Base-by-base conservation (phyloP, 1,140 invertebrate genomes). In the Drosophila ercepeae region DNA sequence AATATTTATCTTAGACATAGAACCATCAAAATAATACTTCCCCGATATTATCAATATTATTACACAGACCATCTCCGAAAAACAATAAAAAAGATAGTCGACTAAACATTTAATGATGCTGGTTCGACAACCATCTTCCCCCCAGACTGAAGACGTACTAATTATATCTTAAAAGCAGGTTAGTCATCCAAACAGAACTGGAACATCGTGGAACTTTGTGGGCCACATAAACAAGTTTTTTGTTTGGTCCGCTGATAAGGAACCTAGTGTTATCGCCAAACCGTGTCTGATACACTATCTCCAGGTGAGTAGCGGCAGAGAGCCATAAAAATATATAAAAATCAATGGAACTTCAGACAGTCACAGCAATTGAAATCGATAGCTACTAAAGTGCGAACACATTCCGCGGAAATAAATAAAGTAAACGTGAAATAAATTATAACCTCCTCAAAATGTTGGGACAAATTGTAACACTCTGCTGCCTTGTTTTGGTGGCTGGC, bases 321-420 rank as follows among this genome's bases (percentile, higher is more conserved):
- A 46, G 41, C 23, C 42, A 45, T 64, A 78, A 78, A 82, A 59
- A 76, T 71, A 78, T 74, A 83, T 81, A 84, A 73, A 83, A 76
- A 76, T 77, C 81, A 76, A 88, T 81, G 72, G 60, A 74, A 59
- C 59, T 52, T 27, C 41, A 52, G 70, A 77, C 82, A 84, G 76
- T 72, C 48, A 84, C 36, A 19, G 61, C 82, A 86, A 86, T 84
- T 88, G 63, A 76, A 58, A 88, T 51, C 81, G 7, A 76, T 55
- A 79, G 51, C 72, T 79, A 64, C 61, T 49, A 57, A 64, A 57
- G 63, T 65, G 59, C 49, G 67, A 74, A 84, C 81, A 72, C 71
- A 46, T 48, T 29, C 57, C 42, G 41, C 53, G 19, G n/a, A 42
- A 51, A 36, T 29, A 32, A 29, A 32, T 51, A 36, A 53, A 49